Percentiles rank a stretch among this genome's conserved stretches.
These are phyloP conservation scores for Atherix ibis DNA, from an alignment of 2,888 invertebrate species.

Conservation along the genomic window DNA sequence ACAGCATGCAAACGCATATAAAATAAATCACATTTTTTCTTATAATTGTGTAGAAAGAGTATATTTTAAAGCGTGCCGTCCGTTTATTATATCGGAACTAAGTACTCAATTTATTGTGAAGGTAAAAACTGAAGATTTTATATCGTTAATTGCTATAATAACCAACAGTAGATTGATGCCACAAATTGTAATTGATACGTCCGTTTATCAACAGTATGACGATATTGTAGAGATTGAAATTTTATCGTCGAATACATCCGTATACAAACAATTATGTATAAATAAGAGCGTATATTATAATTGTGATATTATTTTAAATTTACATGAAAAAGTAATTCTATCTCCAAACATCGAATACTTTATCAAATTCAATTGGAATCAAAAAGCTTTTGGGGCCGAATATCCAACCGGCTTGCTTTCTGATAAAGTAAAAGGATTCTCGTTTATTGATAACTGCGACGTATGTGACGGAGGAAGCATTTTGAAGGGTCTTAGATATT, in stretches of 20 bases:
- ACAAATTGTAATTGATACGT: slow-evolving; percentile 3
- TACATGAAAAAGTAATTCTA: slow-evolving; percentile 22
- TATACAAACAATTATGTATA: slow-evolving; percentile 8
- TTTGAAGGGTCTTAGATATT: slow-evolving; percentile 25
- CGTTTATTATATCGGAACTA: slow-evolving; percentile 23
- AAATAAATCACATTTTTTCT: background rate
- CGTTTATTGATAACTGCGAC: slow-evolving; percentile 21
- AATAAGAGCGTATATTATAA: slow-evolving; percentile 17
- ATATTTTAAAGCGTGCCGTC: slow-evolving; percentile 29
- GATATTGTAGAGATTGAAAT: slow-evolving; percentile 25
- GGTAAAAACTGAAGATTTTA: slow-evolving; percentile 23
- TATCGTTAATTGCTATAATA: slow-evolving; percentile 24
- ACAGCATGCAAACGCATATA: background rate
- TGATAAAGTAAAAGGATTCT: slow-evolving; percentile 21
- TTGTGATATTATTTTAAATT: slow-evolving; percentile 25
- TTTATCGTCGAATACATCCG: slow-evolving; percentile 5
- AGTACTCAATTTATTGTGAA: slow-evolving; percentile 20
- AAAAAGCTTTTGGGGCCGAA: slow-evolving; percentile 24
- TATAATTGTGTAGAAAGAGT: slow-evolving; percentile 20
- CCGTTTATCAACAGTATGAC: slow-evolving; percentile 18
- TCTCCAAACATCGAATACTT: slow-evolving; percentile 25
- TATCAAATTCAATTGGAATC: slow-evolving; percentile 25
- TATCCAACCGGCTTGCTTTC: slow-evolving; percentile 30
- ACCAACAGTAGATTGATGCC: slow-evolving; percentile 29
- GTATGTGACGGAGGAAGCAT: slow-evolving; percentile 21